Base-by-base conservation (phyloP, 2,797 vertebrate species). In the Platalea minor region DNA sequence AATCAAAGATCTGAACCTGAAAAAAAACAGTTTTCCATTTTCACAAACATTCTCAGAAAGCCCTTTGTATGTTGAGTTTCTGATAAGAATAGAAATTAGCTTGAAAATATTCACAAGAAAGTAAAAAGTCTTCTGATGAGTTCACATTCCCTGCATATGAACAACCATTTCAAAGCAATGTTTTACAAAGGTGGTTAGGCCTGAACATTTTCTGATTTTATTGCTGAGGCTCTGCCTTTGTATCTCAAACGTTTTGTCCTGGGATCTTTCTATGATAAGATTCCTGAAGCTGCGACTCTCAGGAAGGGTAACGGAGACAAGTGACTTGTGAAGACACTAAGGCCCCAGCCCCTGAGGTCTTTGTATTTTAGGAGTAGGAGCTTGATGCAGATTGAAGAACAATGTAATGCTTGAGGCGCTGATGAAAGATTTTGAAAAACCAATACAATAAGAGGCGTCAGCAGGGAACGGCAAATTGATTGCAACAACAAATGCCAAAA, bases 381-480 rank as follows among this genome's bases (percentile, higher is more conserved):
- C 64, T 59, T 65, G 87, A 68, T 11, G 4, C 2, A 31, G 89
- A 17, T 53, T 79, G 79, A 90, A 67, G 88, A 94, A 77, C 56
- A n/a, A 76, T 78, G 85, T 76, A 76, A 63, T 3, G 74, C 96
- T 95, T 11, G 88, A 90, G 89, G 93, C 46, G 0, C 46, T 20
- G 8, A 54, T 41, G 65, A 84, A 94, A 93, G 90, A 31, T 74
- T 73, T 81, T 73, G 83, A 73, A 79, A 86, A 92, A 78, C 19
- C 89, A 94, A 65, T 50, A 69, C 90, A 91, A 74, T 78, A 94
- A 88, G 61, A 86, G 51, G 59, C 1, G 0, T 63, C 89, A 67
- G 65, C 2, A 1, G 93, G 94, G 93, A 88, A 85, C 2, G 5
- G 76, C 74, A 93, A 76, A 93, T 95, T 94, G 93, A 96, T 88